Evolutionary conservation across 2,113 vertebrate species (phyloP).

Genomic region (Marmota flaviventris): DNA sequence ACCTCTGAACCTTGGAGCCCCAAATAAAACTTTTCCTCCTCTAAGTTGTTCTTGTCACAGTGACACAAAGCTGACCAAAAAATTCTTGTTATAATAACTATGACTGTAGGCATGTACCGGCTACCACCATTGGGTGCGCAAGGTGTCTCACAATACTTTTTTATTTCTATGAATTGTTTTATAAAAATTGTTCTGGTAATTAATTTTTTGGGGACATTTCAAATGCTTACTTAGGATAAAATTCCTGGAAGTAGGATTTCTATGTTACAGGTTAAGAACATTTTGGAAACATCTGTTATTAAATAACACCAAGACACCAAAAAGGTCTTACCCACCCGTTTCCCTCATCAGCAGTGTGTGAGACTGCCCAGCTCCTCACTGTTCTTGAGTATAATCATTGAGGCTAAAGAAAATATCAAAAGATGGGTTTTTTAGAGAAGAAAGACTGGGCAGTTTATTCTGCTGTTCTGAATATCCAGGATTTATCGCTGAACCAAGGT

Average conservation of each 20-base stretch:
- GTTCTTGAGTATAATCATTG: background rate
- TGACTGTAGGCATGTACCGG: background rate
- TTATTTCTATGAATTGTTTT: background rate
- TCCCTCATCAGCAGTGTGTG: background rate
- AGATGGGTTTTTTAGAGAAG: background rate
- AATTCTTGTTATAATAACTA: background rate
- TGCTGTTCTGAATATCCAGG: background rate
- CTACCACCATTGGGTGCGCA: background rate
- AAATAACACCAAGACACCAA: background rate
- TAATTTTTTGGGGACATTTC: background rate
- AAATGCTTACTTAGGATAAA: background rate
- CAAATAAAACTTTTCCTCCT: too few species aligned
- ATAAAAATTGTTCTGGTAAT: background rate
- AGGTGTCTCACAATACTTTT: background rate
- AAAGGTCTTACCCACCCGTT: background rate
- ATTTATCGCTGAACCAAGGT: background rate
- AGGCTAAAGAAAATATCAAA: background rate
- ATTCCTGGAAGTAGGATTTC: constrained; percentile 23
- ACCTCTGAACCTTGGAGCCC: too few species aligned
- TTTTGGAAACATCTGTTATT: background rate
- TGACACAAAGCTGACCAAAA: background rate
- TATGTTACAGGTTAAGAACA: background rate
- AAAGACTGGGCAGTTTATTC: background rate
- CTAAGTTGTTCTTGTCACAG: too few species aligned
- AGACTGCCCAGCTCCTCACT: background rate